Base-by-base conservation (phyloP, 1,140 invertebrate species). In the Tenebrio molitor region DNA sequence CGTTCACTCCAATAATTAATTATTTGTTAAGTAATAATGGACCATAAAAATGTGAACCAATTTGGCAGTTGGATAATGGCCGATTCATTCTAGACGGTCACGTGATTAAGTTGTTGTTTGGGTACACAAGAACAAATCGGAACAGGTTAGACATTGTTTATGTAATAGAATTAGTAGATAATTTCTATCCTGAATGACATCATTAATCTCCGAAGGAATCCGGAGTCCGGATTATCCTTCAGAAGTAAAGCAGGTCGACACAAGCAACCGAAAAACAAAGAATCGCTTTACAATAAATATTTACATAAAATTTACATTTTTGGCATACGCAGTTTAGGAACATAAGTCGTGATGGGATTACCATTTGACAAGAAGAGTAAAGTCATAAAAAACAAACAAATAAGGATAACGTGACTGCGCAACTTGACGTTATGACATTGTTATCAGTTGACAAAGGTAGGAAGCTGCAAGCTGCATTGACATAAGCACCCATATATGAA, bases 11-110 rank as follows among this genome's bases (percentile, higher is more conserved):
- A 14, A 58, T 58, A 58, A 58, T 58, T 58, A 58, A 58, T 50
- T 50, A 50, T 58, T 58, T 58, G 50, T 58, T 58, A 58, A 58
- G 50, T 58, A 58, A 58, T 58, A 58, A 23, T 12, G n/a, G n/a
- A 5, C n/a, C 36, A 39, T 2, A 39, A 39, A 39, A 39, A 7
- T 14, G n/a, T n/a, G 23, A 15, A 21, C 19, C 16, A 53, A 53
- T 53, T n/a, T 58, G 50, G 50, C 10, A 58, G 29, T n/a, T 14
- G 14, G 50, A 58, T 58, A 25, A 3, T 6, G 6, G 23, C 8
- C 50, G 46, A 53, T 1, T 23, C 19, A 25, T 21, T 19, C 14
- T 58, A 29, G 50, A 58, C 23, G 12, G 50, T 29, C 50, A 29
- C 10, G 44, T 58, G 23, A 29, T 29, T n/a, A 58, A 33, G 1